Base-by-base conservation (phyloP, 2,113 vertebrate species). In the Gymnogyps californianus region DNA sequence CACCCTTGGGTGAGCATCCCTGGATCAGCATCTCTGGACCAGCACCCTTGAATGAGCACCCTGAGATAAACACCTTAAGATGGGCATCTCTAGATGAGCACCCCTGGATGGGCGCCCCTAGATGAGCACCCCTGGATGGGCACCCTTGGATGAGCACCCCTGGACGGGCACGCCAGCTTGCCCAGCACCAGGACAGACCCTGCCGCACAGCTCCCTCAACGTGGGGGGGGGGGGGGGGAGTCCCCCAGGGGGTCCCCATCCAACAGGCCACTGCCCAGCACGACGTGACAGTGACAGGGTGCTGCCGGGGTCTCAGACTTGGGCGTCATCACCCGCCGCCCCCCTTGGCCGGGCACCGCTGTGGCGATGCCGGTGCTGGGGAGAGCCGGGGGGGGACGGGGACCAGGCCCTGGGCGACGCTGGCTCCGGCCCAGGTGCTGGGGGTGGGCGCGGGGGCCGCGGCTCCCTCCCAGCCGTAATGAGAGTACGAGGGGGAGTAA, bases 201-300 rank as follows among this genome's bases (percentile, higher is more conserved):
- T 13, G 3, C 8, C 22, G 1, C 28, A 1, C 34, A 11, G 9
- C 17, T 6, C 28, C 51, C 62, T 32, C 62, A n/a, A 7, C 0
- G n/a, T n/a, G n/a, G n/a, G n/a, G n/a, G n/a, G n/a, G n/a, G n/a
- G n/a, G n/a, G 4, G 19, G 16, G 52, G n/a, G 42, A 4, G 42
- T 6, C 13, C 40, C 49, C n/a, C 4, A 5, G 32, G 44, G 69
- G 11, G 28, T 77, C 65, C 16, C 46, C 58, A 25, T 4, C 58
- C 3, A 2, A 3, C 46, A 7, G 18, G 24, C 4, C 67, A 31
- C 1, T 0, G 54, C 59, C 66, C 5, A 13, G 32, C 12, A 1
- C 0, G 24, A 9, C 3, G 62, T 26, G 72, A 46, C 36, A 8
- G 36, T 4, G 78, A 36, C 83, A 32, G 4, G 1, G 42, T 11